Conservation (phyloP, 2,113 vertebrate species). For the Orthonyx spaldingii region DNA sequence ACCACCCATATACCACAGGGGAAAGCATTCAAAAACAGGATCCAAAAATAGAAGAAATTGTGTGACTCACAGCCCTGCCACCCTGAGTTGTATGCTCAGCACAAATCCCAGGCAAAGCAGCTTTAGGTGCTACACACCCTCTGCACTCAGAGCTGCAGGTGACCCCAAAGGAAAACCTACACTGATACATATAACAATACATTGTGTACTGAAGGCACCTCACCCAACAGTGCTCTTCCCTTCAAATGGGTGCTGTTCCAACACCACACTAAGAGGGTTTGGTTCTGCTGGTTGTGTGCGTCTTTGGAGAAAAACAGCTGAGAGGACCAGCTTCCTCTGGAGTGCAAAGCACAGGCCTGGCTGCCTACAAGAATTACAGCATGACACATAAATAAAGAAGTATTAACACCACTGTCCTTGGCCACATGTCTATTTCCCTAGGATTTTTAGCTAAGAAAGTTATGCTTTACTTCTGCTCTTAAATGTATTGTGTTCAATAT, state of each 20-base stretch:
- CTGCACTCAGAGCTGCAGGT: not conserved
- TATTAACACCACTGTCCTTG: not conserved
- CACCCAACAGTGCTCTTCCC: not conserved
- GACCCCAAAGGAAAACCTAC: not conserved
- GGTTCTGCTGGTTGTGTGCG: not conserved
- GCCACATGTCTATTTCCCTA: not conserved
- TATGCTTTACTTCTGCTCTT: not conserved
- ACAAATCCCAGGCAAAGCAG: slow-evolving; percentile 9
- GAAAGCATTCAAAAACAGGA: slow-evolving; percentile 30
- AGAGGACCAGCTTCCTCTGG: not conserved
- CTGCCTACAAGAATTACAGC: not conserved
- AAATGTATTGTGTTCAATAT: not conserved
- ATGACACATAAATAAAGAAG: not conserved
- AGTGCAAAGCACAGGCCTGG: not conserved
- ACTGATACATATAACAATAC: not conserved
- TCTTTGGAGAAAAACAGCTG: not conserved
- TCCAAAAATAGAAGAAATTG: slow-evolving; percentile 17
- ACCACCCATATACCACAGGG: not conserved
- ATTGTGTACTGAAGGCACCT: not conserved
- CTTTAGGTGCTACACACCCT: not conserved
- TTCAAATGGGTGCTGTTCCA: not conserved
- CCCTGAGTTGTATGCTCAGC: not conserved
- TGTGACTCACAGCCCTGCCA: slow-evolving; percentile 10
- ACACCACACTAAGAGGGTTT: not conserved
- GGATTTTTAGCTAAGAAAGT: not conserved